Evolutionary conservation across 2,797 vertebrate species (phyloP), one percentile per base, ranked within the genome.

Genomic region (Dipus sagitta): DNA sequence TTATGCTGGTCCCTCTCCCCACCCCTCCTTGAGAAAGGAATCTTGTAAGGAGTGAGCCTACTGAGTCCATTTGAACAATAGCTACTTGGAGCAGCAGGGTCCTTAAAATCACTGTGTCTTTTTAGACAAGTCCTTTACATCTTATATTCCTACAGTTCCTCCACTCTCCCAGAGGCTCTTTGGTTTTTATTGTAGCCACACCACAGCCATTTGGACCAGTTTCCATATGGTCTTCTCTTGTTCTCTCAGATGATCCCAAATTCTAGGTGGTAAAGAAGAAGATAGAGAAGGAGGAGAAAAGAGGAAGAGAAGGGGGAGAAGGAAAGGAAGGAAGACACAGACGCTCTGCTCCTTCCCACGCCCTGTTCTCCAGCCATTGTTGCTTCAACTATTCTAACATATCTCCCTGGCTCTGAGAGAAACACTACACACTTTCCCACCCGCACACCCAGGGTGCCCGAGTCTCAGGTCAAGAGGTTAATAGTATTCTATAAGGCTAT

Each of bases 381-480:
- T 10, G 38, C 32, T 77, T 30, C 24, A 17, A 24, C 52, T 34
- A 21, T 28, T 10, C 4, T 17, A 23, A 17, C 64, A 2, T 1
- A 15, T 42, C 30, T 58, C 10, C 64, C 54, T 14, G 11, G 20
- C 62, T 90, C 15, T 72, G 4, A 13, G 23, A 64, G 24, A 89
- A 65, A 15, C 34, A 84, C 52, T 24, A 26, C 12, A 28, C 17
- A 47, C 30, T 75, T 70, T 14, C 67, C 23, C 14, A 30, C 17
- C 24, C 14, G 30, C 30, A 64, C 42, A 21, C 38, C 32, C 10
- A 90, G 47, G 74, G n/a, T 32, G 62, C 72, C 38, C 17, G 30
- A 54, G 81, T 30, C 86, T 71, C n/a, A 74, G 30, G 28, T 82
- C 64, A 47, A 70, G 64, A 94, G 88, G 54, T 74, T 85, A 82